Evolutionary conservation across 2,113 vertebrate genomes (phyloP).

Genomic region (Gnathonemus longibarbis): DNA sequence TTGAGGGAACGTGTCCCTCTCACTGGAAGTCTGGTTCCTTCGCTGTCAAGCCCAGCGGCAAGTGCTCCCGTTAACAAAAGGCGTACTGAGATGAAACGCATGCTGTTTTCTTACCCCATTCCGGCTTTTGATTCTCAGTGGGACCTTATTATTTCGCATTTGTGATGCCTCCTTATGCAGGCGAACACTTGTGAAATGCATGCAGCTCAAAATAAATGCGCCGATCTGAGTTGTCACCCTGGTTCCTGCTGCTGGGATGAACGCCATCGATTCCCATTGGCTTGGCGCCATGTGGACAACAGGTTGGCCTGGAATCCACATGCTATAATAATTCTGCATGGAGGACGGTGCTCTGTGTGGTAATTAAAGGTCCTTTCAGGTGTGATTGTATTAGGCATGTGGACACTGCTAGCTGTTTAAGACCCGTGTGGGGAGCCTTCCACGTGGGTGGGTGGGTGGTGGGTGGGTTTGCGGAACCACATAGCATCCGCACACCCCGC

Average conservation of each 20-base stretch:
- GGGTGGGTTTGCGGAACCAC: not conserved
- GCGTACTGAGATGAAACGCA: slow-evolving; percentile 37
- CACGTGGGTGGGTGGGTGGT: not conserved
- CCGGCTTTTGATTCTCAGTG: slow-evolving; percentile 27
- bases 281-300: not conserved
- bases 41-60: slow-evolving; percentile 22
- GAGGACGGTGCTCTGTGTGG: not conserved
- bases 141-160: slow-evolving; percentile 39
- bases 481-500: no score
- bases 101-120: slow-evolving; percentile 22
- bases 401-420: not conserved
- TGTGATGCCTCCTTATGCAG: slow-evolving; percentile 39
- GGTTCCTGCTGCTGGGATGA: not conserved
- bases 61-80: slow-evolving; percentile 31
- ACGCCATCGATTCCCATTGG: not conserved
- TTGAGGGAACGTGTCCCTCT: slow-evolving; percentile 14
- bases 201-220: slow-evolving; percentile 12
- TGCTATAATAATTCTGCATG: not conserved
- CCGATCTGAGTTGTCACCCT: not conserved
- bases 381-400: not conserved
- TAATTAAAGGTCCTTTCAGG: not conserved
- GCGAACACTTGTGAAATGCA: slow-evolving; percentile 12
- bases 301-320: not conserved
- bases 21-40: slow-evolving; percentile 9
- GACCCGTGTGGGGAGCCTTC: not conserved